These are phyloP conservation scores for Eriosoma lanigerum DNA, from an alignment of 1,140 invertebrate genomes.

Conservation along the genomic window DNA sequence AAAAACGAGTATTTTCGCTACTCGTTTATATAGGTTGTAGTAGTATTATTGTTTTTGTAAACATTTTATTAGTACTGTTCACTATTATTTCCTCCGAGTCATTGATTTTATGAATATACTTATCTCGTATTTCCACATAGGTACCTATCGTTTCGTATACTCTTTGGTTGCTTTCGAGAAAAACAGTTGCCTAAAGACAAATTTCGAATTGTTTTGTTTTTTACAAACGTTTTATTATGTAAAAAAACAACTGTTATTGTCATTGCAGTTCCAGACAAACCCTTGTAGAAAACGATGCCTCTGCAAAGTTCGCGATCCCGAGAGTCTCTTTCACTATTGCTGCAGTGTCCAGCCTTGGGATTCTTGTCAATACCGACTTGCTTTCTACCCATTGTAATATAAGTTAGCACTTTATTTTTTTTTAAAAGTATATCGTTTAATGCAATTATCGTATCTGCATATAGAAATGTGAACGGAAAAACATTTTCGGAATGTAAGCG, in stretches of 20 bases:
- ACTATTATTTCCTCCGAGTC: too few relatives aligned
- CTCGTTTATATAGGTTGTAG: too few relatives aligned
- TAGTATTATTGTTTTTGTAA: too few relatives aligned
- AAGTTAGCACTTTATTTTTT: too few relatives aligned
- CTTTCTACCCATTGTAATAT: not conserved
- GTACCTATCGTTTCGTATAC: too few relatives aligned
- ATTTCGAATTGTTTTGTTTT: not conserved
- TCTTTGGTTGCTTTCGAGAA: not conserved
- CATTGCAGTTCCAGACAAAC: not conserved
- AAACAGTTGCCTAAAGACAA: not conserved
- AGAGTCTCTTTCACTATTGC: not conserved
- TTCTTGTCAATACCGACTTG: not conserved
- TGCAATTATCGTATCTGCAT: not conserved
- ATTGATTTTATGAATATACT: conserved; percentile 1
- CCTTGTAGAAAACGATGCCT: not conserved
- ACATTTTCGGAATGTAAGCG: conserved; percentile 3
- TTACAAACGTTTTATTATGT: not conserved
- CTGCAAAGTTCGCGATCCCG: not conserved
- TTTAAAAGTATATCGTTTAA: not conserved
- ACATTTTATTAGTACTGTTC: too few relatives aligned
- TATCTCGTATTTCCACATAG: not conserved
- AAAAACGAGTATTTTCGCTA: too few relatives aligned
- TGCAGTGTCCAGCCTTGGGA: not conserved
- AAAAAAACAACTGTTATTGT: not conserved
- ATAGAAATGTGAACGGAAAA: not conserved